Evolutionary conservation across 2,797 vertebrate species (phyloP).

Genomic region (Poecilia gillii): DNA sequence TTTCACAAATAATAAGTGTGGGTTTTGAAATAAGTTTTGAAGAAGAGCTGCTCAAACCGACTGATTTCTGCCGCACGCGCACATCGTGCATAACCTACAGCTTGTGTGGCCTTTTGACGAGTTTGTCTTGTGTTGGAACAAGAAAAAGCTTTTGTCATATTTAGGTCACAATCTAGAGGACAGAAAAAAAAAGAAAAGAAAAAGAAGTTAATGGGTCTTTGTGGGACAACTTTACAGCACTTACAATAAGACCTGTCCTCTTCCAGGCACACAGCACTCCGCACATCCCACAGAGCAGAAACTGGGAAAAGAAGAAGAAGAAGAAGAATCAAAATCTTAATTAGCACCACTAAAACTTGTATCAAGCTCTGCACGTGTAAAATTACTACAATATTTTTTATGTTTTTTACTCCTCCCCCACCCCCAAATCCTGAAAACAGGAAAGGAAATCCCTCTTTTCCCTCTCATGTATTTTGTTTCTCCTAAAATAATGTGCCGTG

Average conservation of each 20-base stretch:
- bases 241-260: slow-evolving; percentile 96
- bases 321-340: slow-evolving; percentile 23
- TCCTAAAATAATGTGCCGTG: slow-evolving; percentile 41
- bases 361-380: not conserved
- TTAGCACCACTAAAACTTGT: slow-evolving; percentile 13
- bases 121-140: not conserved
- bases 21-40: not conserved
- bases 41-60: not conserved
- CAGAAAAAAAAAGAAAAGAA: not conserved
- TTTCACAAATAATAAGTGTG: not conserved
- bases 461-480: slow-evolving; percentile 32
- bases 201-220: slow-evolving; percentile 22
- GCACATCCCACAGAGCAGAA: slow-evolving; percentile 95
- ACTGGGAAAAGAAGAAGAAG: slow-evolving; percentile 73
- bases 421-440: slow-evolving; percentile 3
- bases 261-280: slow-evolving; percentile 96
- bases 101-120: not conserved
- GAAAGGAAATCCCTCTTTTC: slow-evolving; percentile 17
- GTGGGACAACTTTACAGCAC: slow-evolving; percentile 69
- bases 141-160: slow-evolving; percentile 4
- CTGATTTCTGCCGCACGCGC: not conserved
- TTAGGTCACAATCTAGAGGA: not conserved
- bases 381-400: slow-evolving; percentile 4
- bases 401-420: not conserved
- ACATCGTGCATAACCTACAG: not conserved